Conservation (phyloP, 2,888 invertebrate species). For the Pammene aurita region DNA sequence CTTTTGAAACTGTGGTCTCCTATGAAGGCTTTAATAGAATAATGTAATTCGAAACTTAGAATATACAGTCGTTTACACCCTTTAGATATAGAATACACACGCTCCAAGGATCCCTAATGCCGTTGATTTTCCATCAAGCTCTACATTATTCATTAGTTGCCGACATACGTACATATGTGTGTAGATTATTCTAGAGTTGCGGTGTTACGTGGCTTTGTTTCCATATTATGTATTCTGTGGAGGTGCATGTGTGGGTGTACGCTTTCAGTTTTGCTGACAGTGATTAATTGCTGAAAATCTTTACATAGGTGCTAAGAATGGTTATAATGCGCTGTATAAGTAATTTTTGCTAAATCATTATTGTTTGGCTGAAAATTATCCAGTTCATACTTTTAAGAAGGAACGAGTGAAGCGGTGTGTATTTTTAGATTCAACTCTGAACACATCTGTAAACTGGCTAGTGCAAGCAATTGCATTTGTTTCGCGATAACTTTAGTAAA, state of each 20-base stretch:
- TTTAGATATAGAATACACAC: not conserved
- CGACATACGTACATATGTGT: conserved; percentile 25
- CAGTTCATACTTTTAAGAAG: not conserved
- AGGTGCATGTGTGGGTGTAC: conserved; percentile 56
- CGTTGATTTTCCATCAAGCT: conserved; percentile 41
- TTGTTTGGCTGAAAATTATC: not conserved
- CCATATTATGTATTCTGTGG: conserved; percentile 75
- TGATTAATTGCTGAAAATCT: conserved; percentile 22
- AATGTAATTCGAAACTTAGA: not conserved
- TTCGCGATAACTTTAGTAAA: too few species aligned
- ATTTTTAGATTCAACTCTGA: too few species aligned
- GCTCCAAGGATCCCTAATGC: conserved; percentile 16
- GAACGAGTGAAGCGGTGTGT: too few species aligned
- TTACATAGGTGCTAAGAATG: not conserved
- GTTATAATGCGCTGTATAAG: not conserved
- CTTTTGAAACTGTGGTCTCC: not conserved
- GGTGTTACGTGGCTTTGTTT: conserved; percentile 75
- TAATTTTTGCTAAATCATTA: not conserved
- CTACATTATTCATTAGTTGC: conserved; percentile 40
- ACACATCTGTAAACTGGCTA: too few species aligned
- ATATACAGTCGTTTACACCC: not conserved
- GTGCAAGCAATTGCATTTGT: too few species aligned
- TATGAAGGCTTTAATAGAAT: not conserved
- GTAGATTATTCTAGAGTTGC: conserved; percentile 63
- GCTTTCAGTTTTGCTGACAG: conserved; percentile 20